These are phyloP conservation scores for Capricornis sumatraensis DNA, from an alignment of 2,113 vertebrate genomes.

Conservation along the genomic window DNA sequence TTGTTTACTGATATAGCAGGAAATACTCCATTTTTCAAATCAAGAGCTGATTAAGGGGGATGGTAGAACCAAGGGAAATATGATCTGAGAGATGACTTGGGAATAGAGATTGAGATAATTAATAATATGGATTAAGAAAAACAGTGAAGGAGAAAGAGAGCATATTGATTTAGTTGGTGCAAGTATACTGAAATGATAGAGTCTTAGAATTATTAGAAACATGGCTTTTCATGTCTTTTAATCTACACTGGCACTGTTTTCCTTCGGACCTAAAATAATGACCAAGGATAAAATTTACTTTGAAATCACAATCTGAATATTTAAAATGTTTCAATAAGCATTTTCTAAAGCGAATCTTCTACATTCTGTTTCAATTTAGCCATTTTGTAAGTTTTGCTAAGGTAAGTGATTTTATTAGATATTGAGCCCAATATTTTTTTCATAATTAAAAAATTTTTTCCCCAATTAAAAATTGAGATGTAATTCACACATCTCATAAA, in stretches of 20 bases:
- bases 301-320: constrained; percentile 29
- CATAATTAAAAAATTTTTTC: not conserved
- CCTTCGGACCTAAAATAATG: constrained; percentile 4
- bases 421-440: not conserved
- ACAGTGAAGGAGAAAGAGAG: not conserved
- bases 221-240: constrained; percentile 14
- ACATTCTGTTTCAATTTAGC: not conserved
- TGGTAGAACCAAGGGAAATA: not conserved
- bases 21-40: not conserved
- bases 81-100: not conserved
- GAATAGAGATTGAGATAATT: not conserved
- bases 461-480: not conserved
- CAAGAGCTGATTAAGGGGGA: not conserved
- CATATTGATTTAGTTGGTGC: not conserved
- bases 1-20: not conserved
- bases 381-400: not conserved
- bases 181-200: not conserved
- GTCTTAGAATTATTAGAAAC: not conserved
- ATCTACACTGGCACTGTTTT: constrained; percentile 32
- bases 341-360: not conserved
- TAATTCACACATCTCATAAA: not conserved
- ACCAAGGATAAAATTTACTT: constrained; percentile 14
- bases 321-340: not conserved
- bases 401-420: not conserved
- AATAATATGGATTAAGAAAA: not conserved